phyloP scores from a whole-genome alignment of 2,888 invertebrate genomes.

The Metallyticus violacea region DNA sequence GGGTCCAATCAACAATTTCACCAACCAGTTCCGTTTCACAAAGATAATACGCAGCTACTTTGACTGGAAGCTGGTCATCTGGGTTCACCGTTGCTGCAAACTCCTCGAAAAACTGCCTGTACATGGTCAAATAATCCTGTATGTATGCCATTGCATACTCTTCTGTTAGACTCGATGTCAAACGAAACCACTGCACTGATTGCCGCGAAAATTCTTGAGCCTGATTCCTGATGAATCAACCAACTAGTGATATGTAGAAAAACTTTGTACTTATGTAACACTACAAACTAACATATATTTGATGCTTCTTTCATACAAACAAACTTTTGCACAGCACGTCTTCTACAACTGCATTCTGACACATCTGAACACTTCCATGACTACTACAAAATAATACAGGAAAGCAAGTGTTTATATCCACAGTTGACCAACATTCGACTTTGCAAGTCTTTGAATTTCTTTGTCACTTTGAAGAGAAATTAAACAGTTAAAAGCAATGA shows the following conservation, averaged over 20 bases:
- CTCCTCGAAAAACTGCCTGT: constrained; percentile 68
- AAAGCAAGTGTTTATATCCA: background rate
- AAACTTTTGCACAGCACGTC: background rate
- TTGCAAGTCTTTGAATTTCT: background rate
- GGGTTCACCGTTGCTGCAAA: constrained; percentile 67
- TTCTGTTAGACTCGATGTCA: background rate
- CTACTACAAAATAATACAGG: background rate
- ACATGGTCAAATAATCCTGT: constrained; percentile 67
- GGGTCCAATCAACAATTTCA: constrained; percentile 71
- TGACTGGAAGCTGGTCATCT: constrained; percentile 71
- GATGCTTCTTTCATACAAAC: background rate
- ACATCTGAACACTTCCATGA: background rate
- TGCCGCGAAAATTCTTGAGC: background rate
- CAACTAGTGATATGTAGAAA: constrained; percentile 6
- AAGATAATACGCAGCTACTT: constrained; percentile 66
- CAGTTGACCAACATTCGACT: background rate
- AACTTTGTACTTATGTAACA: constrained; percentile 5
- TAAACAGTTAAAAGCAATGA: background rate
- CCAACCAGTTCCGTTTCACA: constrained; percentile 68
- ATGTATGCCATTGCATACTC: constrained; percentile 43
- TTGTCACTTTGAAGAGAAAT: background rate
- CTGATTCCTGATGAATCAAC: background rate
- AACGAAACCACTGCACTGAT: background rate
- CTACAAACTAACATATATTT: background rate
- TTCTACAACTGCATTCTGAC: background rate